These are phyloP conservation scores for Ammospiza nelsoni DNA, from an alignment of 2,113 vertebrate genomes.

Conservation along the genomic window DNA sequence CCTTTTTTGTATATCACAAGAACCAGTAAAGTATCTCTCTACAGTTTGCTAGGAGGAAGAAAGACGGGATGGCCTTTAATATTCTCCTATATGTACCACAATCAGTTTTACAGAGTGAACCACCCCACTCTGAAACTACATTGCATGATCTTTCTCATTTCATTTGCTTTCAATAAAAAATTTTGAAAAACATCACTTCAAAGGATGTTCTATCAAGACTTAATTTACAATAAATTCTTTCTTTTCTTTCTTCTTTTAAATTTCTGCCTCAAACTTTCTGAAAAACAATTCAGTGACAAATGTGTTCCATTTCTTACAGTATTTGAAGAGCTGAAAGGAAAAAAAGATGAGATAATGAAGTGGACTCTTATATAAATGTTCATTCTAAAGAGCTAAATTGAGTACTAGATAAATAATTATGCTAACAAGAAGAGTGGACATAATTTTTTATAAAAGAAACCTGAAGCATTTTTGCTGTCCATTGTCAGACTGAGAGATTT, in stretches of 20 bases:
- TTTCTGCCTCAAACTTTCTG: neutral
- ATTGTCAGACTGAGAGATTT: neutral
- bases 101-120: neutral
- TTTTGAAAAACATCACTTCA: neutral
- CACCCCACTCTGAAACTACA: neutral
- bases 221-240: neutral
- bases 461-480: neutral
- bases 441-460: neutral
- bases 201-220: neutral
- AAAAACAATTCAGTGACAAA: conserved; percentile 15
- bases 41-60: neutral
- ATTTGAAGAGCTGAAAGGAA: neutral
- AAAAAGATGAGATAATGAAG: conserved; percentile 18
- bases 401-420: neutral
- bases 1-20: neutral
- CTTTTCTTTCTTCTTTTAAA: neutral
- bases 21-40: neutral
- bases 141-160: neutral
- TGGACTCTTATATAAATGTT: neutral
- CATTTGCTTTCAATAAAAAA: neutral
- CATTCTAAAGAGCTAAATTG: conserved; percentile 1
- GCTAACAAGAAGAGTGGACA: conserved; percentile 8
- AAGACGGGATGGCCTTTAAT: neutral
- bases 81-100: neutral
- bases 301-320: conserved; percentile 17